Conservation (phyloP, 2,797 vertebrate genomes). For the Muraenolepis orangiensis region DNA sequence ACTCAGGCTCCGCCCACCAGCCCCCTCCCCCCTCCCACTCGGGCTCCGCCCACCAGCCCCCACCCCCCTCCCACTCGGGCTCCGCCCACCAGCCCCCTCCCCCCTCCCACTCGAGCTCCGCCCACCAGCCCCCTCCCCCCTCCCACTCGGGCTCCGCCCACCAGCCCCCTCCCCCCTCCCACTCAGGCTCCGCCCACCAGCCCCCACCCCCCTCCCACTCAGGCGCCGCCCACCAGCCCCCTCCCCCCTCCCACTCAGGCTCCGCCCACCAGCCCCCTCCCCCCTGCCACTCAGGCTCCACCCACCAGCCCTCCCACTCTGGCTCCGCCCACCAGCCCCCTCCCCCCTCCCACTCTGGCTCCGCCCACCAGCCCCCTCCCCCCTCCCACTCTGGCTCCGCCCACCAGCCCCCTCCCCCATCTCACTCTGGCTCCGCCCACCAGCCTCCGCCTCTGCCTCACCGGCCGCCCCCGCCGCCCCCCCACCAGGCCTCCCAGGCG, state of each 20-base stretch:
- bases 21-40: constrained; percentile 76
- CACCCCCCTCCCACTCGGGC: constrained; percentile 77
- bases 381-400: constrained; percentile 47
- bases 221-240: too few relatives aligned
- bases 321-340: too few relatives aligned
- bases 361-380: too few relatives aligned
- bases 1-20: too few relatives aligned
- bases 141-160: constrained; percentile 78
- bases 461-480: constrained; percentile 83
- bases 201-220: too few relatives aligned
- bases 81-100: constrained; percentile 85
- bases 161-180: constrained; percentile 78
- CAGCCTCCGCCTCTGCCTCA: constrained; percentile 87
- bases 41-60: constrained; percentile 75
- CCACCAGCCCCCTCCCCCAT: constrained; percentile 78
- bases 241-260: too few relatives aligned
- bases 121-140: constrained; percentile 84
- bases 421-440: constrained; percentile 80
- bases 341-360: too few relatives aligned
- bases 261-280: too few relatives aligned
- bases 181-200: constrained; percentile 80
- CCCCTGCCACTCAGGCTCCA: too few relatives aligned
- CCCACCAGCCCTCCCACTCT: too few relatives aligned
- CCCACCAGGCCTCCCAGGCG: constrained; percentile 74
- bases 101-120: constrained; percentile 82